phyloP scores from a whole-genome alignment of 2,113 vertebrate genomes.

The Butastur rufipennis region DNA sequence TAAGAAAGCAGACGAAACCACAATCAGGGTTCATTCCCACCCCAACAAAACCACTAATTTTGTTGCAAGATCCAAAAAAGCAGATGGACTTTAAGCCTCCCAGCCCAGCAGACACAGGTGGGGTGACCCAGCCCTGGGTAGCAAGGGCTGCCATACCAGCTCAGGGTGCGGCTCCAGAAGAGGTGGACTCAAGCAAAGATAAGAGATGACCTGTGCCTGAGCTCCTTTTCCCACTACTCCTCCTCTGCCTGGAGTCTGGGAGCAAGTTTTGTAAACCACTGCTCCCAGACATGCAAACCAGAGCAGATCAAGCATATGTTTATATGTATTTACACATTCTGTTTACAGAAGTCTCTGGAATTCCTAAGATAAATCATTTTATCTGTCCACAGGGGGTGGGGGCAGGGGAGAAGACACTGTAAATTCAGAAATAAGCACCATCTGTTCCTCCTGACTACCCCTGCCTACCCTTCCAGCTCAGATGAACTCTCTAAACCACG shows the following conservation, averaged over 20 bases:
- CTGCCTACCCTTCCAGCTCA: neutral
- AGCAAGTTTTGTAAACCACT: neutral
- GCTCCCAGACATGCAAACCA: neutral
- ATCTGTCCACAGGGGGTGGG: neutral
- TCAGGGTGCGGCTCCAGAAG: neutral
- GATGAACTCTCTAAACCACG: neutral
- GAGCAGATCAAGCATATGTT: neutral
- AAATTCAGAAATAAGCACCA: neutral
- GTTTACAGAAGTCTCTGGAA: slow-evolving; percentile 5
- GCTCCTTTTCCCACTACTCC: neutral
- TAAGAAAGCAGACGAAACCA: neutral
- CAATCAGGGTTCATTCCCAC: neutral
- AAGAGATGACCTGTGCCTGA: neutral
- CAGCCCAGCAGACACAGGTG: neutral
- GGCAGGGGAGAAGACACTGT: neutral
- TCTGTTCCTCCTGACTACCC: neutral
- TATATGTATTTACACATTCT: neutral
- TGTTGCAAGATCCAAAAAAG: neutral
- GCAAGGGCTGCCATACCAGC: neutral
- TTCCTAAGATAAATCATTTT: neutral
- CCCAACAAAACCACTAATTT: neutral
- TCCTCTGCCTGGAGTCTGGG: neutral
- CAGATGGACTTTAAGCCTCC: neutral
- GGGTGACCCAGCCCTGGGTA: neutral
- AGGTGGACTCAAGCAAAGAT: neutral